These are phyloP conservation scores for Tachysurus vachellii DNA, from an alignment of 2,113 vertebrate species.

Conservation along the genomic window DNA sequence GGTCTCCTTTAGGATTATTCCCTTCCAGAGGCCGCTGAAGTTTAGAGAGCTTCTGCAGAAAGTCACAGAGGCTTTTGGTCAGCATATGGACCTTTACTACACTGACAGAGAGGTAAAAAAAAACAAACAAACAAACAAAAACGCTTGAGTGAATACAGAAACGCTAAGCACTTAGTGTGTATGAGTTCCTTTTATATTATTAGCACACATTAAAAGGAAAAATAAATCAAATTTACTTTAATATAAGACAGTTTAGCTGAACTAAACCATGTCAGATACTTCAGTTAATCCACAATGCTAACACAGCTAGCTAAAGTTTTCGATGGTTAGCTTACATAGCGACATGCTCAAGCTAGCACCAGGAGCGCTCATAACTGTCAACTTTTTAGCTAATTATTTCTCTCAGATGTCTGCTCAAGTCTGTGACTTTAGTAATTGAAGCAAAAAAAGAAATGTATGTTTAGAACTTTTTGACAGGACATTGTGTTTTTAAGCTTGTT, in stretches of 20 bases:
- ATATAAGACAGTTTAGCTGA: neutral
- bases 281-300: neutral
- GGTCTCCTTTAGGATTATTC: constrained; percentile 79
- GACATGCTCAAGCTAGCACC: neutral
- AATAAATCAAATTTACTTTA: neutral
- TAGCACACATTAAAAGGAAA: neutral
- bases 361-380: neutral
- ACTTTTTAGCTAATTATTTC: neutral
- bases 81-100: constrained; percentile 88
- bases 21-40: constrained; percentile 83
- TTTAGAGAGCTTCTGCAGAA: constrained; percentile 88
- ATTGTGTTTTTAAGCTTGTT: neutral
- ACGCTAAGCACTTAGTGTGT: neutral
- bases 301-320: neutral
- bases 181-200: neutral
- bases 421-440: neutral
- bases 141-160: neutral
- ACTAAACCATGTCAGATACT: neutral
- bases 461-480: neutral
- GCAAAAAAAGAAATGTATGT: neutral
- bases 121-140: neutral
- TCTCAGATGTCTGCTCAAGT: neutral
- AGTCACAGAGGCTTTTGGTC: constrained; percentile 87
- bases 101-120: constrained; percentile 80
- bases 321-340: neutral